phyloP scores from a whole-genome alignment of 1,140 invertebrate genomes.

The Saccostrea glomerata region DNA sequence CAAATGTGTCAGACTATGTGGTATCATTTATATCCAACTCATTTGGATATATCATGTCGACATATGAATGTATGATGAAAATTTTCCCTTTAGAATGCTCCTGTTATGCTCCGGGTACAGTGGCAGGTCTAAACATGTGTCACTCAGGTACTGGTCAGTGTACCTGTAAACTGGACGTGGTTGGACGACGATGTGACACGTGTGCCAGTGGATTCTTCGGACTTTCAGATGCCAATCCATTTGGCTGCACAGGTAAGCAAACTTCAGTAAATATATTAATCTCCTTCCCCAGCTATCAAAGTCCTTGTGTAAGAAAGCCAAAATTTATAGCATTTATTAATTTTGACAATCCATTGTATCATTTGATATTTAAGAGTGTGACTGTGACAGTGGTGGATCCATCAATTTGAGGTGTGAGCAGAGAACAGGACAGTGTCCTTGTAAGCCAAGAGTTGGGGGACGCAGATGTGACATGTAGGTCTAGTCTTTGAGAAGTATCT shows the following conservation, averaged over 20 bases:
- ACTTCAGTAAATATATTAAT: not conserved
- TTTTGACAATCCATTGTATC: not conserved
- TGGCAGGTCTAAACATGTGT: conserved; percentile 74
- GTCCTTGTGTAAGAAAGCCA: not conserved
- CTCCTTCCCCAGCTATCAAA: not conserved
- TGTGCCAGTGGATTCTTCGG: conserved; percentile 96
- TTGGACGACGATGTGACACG: conserved; percentile 94
- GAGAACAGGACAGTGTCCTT: conserved; percentile 91
- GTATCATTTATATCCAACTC: too few species aligned
- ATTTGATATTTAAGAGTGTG: conserved; percentile 85
- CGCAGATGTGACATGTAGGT: conserved; percentile 88
- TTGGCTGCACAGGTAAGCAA: conserved; percentile 78
- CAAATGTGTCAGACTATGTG: too few species aligned
- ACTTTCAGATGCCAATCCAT: conserved; percentile 82
- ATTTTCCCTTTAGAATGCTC: too few species aligned
- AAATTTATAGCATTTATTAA: not conserved
- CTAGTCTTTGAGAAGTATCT: too few species aligned
- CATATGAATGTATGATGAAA: too few species aligned
- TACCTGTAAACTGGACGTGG: conserved; percentile 94
- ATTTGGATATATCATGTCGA: too few species aligned
- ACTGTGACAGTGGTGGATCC: conserved; percentile 97
- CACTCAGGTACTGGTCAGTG: conserved; percentile 90
- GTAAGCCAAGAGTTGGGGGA: conserved; percentile 90
- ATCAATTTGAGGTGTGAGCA: conserved; percentile 92
- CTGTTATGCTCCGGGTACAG: conserved; percentile 74